Percentiles rank a stretch among this genome's conserved stretches.
Conservation (phyloP, 1,140 invertebrate genomes). For the Pantala flavescens region DNA sequence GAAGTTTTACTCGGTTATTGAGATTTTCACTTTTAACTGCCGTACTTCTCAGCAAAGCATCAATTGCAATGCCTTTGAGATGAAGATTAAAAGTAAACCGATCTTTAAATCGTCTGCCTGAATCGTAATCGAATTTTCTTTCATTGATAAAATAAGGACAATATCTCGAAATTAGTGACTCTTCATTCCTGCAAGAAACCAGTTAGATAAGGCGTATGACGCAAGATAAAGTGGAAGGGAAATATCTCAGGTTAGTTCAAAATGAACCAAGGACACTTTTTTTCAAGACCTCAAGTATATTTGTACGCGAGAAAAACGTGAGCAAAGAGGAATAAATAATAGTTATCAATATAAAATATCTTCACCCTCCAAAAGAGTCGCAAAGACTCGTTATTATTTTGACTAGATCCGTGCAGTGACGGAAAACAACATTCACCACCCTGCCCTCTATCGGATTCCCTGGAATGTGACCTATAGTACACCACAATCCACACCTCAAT, state of each 20-base stretch:
- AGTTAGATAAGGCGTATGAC: too few relatives aligned
- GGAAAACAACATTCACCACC: not conserved
- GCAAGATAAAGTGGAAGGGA: not conserved
- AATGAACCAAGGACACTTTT: not conserved
- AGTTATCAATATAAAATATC: conserved; percentile 11
- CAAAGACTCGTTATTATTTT: not conserved
- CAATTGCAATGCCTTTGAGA: too few relatives aligned
- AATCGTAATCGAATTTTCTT: too few relatives aligned
- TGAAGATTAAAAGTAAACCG: too few relatives aligned
- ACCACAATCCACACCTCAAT: not conserved
- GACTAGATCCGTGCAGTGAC: not conserved
- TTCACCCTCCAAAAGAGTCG: not conserved
- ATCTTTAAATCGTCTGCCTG: too few relatives aligned
- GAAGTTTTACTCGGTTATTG: too few relatives aligned
- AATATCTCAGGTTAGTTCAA: not conserved
- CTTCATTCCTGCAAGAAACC: too few relatives aligned
- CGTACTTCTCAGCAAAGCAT: too few relatives aligned
- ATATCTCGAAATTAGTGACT: too few relatives aligned
- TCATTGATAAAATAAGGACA: too few relatives aligned
- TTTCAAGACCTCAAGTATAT: conserved; percentile 10
- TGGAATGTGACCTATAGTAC: not conserved
- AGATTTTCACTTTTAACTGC: too few relatives aligned
- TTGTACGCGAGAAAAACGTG: conserved; percentile 4
- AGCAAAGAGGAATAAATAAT: conserved; percentile 10
- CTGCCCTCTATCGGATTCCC: not conserved